Base-by-base conservation (phyloP, 2,888 invertebrate species). In the Fissipunctia ypsillon region DNA sequence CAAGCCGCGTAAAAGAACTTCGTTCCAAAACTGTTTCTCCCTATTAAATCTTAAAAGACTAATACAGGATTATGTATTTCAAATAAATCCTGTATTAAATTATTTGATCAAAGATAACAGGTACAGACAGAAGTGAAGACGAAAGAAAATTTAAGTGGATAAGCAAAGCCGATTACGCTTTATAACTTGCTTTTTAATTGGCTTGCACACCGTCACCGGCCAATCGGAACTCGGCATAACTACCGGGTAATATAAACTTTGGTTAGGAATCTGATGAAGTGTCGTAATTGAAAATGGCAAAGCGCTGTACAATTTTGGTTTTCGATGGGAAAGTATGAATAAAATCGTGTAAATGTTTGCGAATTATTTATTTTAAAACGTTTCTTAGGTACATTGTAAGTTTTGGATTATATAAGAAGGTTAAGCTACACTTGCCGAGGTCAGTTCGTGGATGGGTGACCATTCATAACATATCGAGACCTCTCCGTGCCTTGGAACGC, bases 161-260 rank as follows among this genome's bases (percentile, higher is more conserved):
- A 38, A 71, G 25, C 52, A 25, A 77, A 57, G 4, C 16, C n/a
- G 14, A 28, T 64, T 76, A 14, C 52, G 52, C 1, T 48, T 22
- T 38, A 14, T 22, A 71, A 64, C 63, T 59, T 6, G 22, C 63
- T 38, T 64, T 70, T 41, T 64, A 78, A 76, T 78, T 72, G 64
- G 64, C 25, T 63, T 12, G 70, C 50, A 41, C 45, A 57, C 45
- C 52, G 43, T 45, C 25, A 45, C 31, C 22, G 60, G 19, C 56
- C 78, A 76, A 76, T 78, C 78, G 64, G 72, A 78, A 72, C 52
- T 45, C 3, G 22, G 28, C 12, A 28, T 52, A 64, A 71, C 71
- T 71, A 25, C 50, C 19, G 0, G 1, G 41, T 35, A 7, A 41
- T 50, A 69, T 31, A 63, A 57, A 59, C 56, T 63, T 50, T 16